These are phyloP conservation scores for Plebejus anna DNA, from an alignment of 2,888 invertebrate species.

Conservation along the genomic window DNA sequence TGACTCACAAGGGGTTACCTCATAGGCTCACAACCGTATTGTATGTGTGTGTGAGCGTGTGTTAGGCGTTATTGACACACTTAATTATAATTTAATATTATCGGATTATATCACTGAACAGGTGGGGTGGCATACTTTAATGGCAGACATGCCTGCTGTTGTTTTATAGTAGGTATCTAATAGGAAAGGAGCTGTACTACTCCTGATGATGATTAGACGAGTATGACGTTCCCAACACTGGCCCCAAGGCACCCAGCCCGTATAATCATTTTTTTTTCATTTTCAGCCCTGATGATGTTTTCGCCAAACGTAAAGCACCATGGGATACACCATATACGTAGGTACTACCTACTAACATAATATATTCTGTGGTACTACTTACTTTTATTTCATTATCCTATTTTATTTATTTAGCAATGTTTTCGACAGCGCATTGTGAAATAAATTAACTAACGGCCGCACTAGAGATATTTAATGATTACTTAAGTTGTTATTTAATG, in stretches of 20 bases:
- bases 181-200: too few relatives aligned
- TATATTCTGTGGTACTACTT: too few relatives aligned
- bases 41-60: neutral
- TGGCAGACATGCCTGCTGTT: neutral
- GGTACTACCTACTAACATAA: too few relatives aligned
- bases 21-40: neutral
- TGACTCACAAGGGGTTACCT: neutral
- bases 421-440: neutral
- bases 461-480: neutral
- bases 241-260: too few relatives aligned
- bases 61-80: conserved; percentile 8
- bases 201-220: too few relatives aligned
- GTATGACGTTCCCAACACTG: too few relatives aligned
- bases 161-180: too few relatives aligned
- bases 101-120: neutral
- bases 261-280: too few relatives aligned
- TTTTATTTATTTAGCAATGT: neutral
- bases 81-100: conserved; percentile 2
- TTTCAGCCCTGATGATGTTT: too few relatives aligned
- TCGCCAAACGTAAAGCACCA: too few relatives aligned
- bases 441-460: neutral
- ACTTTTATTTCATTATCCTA: neutral
- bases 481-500: too few relatives aligned
- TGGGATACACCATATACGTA: too few relatives aligned
- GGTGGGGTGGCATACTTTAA: neutral